These are phyloP conservation scores for Lithodes maja DNA, from an alignment of 2,888 invertebrate genomes.

Conservation along the genomic window DNA sequence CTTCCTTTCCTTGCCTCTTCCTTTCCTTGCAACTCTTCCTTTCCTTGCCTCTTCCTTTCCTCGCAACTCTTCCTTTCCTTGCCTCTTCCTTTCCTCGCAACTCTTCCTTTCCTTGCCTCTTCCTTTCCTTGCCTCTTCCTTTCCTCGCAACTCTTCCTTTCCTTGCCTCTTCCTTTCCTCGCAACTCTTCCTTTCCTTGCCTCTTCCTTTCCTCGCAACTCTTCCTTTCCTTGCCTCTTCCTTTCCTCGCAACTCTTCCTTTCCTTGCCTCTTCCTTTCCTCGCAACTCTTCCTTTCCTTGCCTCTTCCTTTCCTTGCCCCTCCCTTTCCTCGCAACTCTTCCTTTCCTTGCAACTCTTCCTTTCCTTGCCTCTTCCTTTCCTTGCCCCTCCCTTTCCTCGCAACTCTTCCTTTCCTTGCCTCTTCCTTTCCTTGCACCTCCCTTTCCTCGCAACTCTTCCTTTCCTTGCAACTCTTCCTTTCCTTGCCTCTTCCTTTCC, in stretches of 20 bases:
- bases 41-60: neutral
- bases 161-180: neutral
- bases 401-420: neutral
- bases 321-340: neutral
- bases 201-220: neutral
- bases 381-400: neutral
- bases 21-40: neutral
- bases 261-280: conserved; percentile 33
- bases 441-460: neutral
- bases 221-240: neutral
- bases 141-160: neutral
- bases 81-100: neutral
- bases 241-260: neutral
- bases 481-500: neutral
- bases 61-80: neutral
- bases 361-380: neutral
- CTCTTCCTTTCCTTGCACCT: neutral
- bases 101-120: neutral
- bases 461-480: neutral
- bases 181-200: neutral
- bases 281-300: conserved; percentile 17
- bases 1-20: neutral
- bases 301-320: neutral
- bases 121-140: neutral
- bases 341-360: neutral